Conservation (phyloP, 2,113 vertebrate genomes). For the Mungos mungo region DNA sequence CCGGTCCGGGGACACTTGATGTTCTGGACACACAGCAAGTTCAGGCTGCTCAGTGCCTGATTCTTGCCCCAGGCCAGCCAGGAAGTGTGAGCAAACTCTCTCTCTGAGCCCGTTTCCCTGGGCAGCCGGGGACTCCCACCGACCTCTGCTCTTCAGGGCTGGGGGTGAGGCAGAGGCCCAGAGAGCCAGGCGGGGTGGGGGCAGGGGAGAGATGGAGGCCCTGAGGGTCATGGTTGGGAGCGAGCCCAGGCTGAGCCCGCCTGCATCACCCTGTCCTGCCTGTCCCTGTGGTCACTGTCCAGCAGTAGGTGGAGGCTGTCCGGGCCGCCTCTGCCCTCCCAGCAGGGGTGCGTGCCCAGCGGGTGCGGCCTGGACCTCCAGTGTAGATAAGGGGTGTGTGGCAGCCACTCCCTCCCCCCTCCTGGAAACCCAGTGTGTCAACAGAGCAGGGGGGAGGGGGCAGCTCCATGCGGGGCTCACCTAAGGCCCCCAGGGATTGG, state of each 20-base stretch:
- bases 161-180: neutral
- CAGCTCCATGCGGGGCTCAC: too few relatives aligned
- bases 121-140: constrained; percentile 43
- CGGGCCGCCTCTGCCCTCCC: too few relatives aligned
- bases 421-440: neutral
- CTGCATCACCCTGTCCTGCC: neutral
- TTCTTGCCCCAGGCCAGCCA: too few relatives aligned
- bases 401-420: neutral
- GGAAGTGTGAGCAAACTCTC: too few relatives aligned
- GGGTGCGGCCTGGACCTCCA: too few relatives aligned
- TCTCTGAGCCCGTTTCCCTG: neutral
- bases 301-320: too few relatives aligned
- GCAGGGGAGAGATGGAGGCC: neutral
- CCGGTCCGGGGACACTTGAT: too few relatives aligned
- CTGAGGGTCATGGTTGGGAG: neutral
- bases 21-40: too few relatives aligned
- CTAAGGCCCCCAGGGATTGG: too few relatives aligned
- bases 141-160: neutral
- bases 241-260: neutral
- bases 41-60: too few relatives aligned
- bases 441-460: neutral
- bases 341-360: neutral
- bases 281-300: neutral
- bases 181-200: neutral
- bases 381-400: too few relatives aligned